phyloP scores from a whole-genome alignment of 1,140 invertebrate genomes.

The Anastatus disparis region DNA sequence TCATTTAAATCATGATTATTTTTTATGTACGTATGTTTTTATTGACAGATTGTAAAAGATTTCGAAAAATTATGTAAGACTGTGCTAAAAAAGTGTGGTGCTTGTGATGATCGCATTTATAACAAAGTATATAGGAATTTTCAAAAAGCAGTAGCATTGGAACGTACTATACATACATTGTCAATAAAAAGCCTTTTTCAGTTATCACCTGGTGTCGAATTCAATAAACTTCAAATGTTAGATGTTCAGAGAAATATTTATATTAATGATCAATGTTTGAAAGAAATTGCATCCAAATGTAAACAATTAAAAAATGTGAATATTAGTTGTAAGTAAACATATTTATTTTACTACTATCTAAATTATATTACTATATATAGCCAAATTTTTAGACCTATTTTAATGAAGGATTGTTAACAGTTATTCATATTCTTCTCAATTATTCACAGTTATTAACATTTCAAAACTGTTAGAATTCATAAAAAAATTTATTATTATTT shows the following conservation, averaged over 20 bases:
- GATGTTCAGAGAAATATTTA: slow-evolving; percentile 36
- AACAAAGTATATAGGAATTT: slow-evolving; percentile 34
- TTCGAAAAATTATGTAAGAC: slow-evolving; percentile 47
- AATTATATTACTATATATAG: too few species aligned
- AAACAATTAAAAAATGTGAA: slow-evolving; percentile 44
- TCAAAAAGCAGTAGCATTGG: slow-evolving; percentile 44
- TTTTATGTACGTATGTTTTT: neutral
- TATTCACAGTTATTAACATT: too few species aligned
- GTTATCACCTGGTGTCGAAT: slow-evolving; percentile 44
- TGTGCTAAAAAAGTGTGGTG: slow-evolving; percentile 41
- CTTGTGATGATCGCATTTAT: slow-evolving; percentile 42
- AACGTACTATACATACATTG: slow-evolving; percentile 42
- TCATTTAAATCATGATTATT: neutral
- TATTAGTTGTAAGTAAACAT: slow-evolving; percentile 48
- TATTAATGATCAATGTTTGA: slow-evolving; percentile 44
- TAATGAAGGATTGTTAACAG: too few species aligned
- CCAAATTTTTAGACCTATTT: too few species aligned
- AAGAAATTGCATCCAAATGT: slow-evolving; percentile 43
- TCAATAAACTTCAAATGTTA: slow-evolving; percentile 51
- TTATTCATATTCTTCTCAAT: too few species aligned
- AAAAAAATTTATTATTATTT: neutral
- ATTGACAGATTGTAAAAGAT: slow-evolving; percentile 44
- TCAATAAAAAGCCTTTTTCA: slow-evolving; percentile 32
- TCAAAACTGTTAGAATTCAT: neutral
- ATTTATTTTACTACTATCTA: too few species aligned